phyloP scores from a whole-genome alignment of 2,797 vertebrate genomes.

The Thunnus albacares region DNA sequence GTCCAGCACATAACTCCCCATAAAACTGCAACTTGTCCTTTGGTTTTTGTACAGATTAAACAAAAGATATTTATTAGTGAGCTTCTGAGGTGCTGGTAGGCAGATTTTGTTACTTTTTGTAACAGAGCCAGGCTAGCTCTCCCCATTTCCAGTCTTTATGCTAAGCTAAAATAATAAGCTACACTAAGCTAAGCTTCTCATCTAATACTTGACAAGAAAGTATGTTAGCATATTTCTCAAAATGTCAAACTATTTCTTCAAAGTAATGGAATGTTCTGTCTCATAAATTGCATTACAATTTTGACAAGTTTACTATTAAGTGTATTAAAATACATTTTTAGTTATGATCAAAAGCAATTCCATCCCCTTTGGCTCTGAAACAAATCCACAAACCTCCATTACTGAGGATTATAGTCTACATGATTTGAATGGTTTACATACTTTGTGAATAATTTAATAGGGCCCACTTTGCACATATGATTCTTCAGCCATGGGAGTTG shows the following conservation, averaged over 20 bases:
- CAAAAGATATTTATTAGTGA: background rate
- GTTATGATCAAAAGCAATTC: conserved; percentile 29
- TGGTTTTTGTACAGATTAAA: background rate
- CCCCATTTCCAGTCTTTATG: too few relatives aligned
- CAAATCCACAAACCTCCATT: conserved; percentile 21
- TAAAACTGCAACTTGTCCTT: background rate
- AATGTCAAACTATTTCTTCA: background rate
- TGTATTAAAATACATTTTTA: conserved; percentile 20
- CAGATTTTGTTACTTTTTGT: background rate
- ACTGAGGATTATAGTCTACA: conserved; percentile 6
- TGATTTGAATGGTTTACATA: conserved; percentile 36
- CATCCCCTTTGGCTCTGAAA: background rate
- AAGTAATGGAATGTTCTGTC: background rate
- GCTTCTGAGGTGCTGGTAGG: background rate
- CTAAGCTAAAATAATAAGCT: too few relatives aligned
- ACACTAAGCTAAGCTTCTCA: background rate
- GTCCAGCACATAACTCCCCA: too few relatives aligned
- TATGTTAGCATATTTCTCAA: background rate
- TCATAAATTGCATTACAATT: background rate
- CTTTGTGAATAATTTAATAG: conserved; percentile 42
- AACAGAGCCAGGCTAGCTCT: background rate
- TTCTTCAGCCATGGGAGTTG: conserved; percentile 6
- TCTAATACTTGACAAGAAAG: background rate
- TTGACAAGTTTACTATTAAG: background rate
- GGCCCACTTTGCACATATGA: conserved; percentile 16